Evolutionary conservation across 1,140 invertebrate species (phyloP).

Genomic region (Achatina immaculata): DNA sequence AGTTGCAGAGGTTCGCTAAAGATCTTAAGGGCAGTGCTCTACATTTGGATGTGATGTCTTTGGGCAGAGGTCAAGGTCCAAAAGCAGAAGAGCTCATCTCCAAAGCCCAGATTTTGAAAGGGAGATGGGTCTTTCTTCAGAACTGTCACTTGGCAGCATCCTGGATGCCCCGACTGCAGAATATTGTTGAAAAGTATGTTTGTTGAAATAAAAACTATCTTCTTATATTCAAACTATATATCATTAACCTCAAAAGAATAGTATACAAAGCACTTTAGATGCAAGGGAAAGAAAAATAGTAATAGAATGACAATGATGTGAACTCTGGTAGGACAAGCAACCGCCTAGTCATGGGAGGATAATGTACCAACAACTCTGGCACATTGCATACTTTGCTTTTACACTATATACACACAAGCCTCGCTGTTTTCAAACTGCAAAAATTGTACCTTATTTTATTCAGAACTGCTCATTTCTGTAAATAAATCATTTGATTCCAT

Average conservation of each 20-base stretch:
- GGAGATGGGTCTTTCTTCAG: constrained; percentile 77
- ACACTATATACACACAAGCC: too few species aligned
- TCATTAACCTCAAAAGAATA: constrained; percentile 3
- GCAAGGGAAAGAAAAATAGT: too few species aligned
- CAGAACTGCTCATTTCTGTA: too few species aligned
- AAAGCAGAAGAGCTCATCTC: constrained; percentile 69
- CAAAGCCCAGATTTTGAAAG: constrained; percentile 70
- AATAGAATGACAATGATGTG: too few species aligned
- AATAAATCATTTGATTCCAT: too few species aligned
- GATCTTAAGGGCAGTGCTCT: constrained; percentile 66
- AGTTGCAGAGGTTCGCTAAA: constrained; percentile 68
- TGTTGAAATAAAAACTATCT: background rate
- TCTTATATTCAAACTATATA: background rate
- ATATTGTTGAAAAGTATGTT: constrained; percentile 67
- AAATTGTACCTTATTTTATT: too few species aligned
- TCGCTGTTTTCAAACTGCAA: too few species aligned
- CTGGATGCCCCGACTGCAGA: constrained; percentile 69
- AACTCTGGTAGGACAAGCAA: too few species aligned
- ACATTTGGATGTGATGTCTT: constrained; percentile 71
- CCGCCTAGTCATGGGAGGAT: too few species aligned
- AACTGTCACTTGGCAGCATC: constrained; percentile 70
- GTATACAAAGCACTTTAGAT: too few species aligned
- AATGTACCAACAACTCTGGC: too few species aligned
- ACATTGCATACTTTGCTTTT: too few species aligned
- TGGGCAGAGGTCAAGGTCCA: constrained; percentile 69